Percentiles rank a stretch among this genome's conserved stretches.
phyloP scores from a whole-genome alignment of 2,888 invertebrate species.

The Abrostola triplasia region DNA sequence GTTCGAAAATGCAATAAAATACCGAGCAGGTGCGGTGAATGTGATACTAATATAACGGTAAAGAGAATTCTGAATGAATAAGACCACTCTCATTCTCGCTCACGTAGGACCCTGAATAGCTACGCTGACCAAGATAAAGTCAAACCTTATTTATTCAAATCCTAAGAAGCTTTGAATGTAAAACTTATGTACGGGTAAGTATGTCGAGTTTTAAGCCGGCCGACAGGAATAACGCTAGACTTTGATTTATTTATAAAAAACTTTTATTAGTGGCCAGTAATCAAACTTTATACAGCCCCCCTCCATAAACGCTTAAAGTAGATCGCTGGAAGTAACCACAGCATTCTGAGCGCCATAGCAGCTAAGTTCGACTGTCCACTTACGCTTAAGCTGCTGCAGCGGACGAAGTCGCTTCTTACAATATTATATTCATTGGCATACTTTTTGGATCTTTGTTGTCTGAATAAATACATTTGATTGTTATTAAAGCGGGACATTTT shows the following conservation, averaged over 20 bases:
- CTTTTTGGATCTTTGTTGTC: no score
- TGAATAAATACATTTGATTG: no score
- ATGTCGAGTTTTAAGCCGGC: background rate
- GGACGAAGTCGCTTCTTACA: no score
- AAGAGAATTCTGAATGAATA: slow-evolving; percentile 48
- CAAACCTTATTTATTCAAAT: slow-evolving; percentile 28
- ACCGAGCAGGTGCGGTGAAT: slow-evolving; percentile 23
- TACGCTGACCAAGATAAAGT: slow-evolving; percentile 28
- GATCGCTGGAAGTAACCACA: no score
- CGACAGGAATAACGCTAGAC: background rate
- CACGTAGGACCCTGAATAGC: slow-evolving; percentile 17
- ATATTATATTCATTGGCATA: no score
- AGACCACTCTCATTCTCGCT: slow-evolving; percentile 14
- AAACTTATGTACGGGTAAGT: background rate
- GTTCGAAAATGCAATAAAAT: slow-evolving; percentile 41
- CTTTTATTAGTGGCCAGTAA: no score
- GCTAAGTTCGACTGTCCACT: no score
- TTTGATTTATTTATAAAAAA: background rate
- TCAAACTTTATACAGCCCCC: no score
- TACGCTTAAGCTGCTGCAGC: no score
- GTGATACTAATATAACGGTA: slow-evolving; percentile 28
- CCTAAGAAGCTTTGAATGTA: slow-evolving; percentile 11
- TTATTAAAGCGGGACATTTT: no score
- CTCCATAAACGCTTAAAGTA: no score
- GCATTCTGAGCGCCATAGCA: no score